Percentiles rank a stretch among this genome's conserved stretches.
Conservation (phyloP, 1,140 invertebrate species). For the Drosophila bocki region DNA sequence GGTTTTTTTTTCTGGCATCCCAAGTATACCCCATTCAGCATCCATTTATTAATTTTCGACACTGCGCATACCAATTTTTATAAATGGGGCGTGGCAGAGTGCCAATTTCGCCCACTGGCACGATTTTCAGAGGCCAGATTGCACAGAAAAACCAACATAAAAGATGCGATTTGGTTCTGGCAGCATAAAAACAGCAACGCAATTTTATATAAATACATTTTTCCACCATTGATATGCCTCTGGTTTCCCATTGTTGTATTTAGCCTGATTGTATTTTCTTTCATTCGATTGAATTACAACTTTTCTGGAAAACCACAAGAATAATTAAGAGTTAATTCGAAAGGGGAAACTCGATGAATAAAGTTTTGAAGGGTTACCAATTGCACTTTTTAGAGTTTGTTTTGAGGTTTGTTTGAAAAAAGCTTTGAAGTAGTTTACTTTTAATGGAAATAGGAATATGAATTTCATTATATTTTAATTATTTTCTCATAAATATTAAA, state of each 20-base stretch:
- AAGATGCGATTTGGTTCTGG: conserved; percentile 9
- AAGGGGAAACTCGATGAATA: background rate
- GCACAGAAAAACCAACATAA: conserved; percentile 1
- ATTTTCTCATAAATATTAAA: background rate
- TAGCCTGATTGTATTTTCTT: conserved; percentile 22
- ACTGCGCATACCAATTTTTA: conserved; percentile 44
- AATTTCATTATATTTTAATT: background rate
- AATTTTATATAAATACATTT: conserved; percentile 62
- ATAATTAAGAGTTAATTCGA: conserved; percentile 6
- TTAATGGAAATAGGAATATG: background rate
- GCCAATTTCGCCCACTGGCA: conserved; percentile 40
- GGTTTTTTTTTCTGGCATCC: conserved; percentile 14
- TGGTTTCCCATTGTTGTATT: conserved; percentile 7
- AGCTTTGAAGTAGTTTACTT: background rate
- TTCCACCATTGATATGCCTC: conserved; percentile 15
- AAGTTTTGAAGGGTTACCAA: background rate
- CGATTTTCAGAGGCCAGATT: conserved; percentile 32
- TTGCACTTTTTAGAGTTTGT: background rate
- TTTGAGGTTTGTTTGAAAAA: background rate
- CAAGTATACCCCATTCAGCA: conserved; percentile 37
- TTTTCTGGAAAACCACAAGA: conserved; percentile 1
- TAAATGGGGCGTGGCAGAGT: conserved; percentile 54
- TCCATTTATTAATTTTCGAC: conserved; percentile 80
- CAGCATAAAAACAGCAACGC: conserved; percentile 8
- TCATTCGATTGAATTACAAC: conserved; percentile 21